Evolutionary conservation across 37 sponge, comb jelly and placozoan genomes (phyloP).

Genomic region (Aplysina aerophoba): DNA sequence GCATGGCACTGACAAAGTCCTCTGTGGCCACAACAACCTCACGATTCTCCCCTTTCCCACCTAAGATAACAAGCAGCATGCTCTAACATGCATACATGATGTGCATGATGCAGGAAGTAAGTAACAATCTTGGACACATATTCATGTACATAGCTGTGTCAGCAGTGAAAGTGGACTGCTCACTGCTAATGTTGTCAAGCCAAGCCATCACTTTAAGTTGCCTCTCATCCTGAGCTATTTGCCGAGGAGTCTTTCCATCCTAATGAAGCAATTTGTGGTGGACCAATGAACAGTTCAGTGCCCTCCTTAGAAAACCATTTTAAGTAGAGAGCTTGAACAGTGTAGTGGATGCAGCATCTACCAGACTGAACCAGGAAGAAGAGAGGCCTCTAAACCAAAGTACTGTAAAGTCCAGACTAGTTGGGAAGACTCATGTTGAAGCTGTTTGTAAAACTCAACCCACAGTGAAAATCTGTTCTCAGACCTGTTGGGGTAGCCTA

Average conservation of each 20-base stretch:
- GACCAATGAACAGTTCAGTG: background rate
- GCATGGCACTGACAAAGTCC: conserved; percentile 34
- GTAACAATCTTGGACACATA: no score
- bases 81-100: background rate
- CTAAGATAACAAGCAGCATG: background rate
- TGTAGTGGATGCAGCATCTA: background rate
- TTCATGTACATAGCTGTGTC: no score
- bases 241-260: conserved; percentile 49
- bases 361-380: background rate
- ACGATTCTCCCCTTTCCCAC: background rate
- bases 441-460: no score
- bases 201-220: conserved; percentile 42
- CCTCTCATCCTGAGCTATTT: conserved; percentile 44
- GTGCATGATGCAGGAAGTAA: no score
- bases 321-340: background rate
- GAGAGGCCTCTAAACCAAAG: no score
- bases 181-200: conserved; percentile 33
- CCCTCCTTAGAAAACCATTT: background rate
- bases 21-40: conserved; percentile 55
- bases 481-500: no score
- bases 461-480: no score
- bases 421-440: no score
- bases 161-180: no score
- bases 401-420: no score
- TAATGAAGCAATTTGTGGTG: background rate